Base-by-base conservation (phyloP, 2,797 vertebrate genomes). In the Centroberyx gerrardi region DNA sequence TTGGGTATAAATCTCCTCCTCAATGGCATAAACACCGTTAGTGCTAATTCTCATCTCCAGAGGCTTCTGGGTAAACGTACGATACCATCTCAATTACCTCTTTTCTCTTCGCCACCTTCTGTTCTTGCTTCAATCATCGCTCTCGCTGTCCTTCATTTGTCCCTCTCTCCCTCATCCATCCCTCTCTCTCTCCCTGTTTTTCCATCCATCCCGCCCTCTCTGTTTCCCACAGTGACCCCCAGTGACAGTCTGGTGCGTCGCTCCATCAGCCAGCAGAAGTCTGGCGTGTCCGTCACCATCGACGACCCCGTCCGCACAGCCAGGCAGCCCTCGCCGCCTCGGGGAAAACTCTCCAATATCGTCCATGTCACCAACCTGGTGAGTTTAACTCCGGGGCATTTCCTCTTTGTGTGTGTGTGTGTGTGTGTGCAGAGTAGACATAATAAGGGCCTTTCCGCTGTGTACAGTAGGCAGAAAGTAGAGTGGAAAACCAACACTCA, bases 301-400 rank as follows among this genome's bases (percentile, higher is more conserved):
- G 97, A 98, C 0, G 97, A 98, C 83, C 97, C 97, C 0, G 93
- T 98, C 67, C 95, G 96, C 58, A 90, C 94, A 0, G 86, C 93
- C 76, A 95, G 94, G 75, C 94, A 96, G 84, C 96, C 96, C 6
- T 97, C 97, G 0, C 97, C 97, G 0, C 95, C 97, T 8, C 94
- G 95, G 0, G 95, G 96, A 68, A 96, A 97, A 87, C 78, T 95
- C 59, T 96, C 95, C 29, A 96, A 92, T 73, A 97, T 98, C 67
- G 94, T 98, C 73, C 97, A 98, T 29, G 93, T 98, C 83, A 96
- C 95, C 85, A 97, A 98, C 88, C 92, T 98, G 96, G 97, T 97
- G 76, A 91, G 95, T 90, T 74, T 59, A 44, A 36, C 52, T 48
- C 5, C 0, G 0, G 17, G 1, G 14, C 29, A 6, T 22, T 48